Base-by-base conservation (phyloP, 1,140 invertebrate species). In the Musca domestica region DNA sequence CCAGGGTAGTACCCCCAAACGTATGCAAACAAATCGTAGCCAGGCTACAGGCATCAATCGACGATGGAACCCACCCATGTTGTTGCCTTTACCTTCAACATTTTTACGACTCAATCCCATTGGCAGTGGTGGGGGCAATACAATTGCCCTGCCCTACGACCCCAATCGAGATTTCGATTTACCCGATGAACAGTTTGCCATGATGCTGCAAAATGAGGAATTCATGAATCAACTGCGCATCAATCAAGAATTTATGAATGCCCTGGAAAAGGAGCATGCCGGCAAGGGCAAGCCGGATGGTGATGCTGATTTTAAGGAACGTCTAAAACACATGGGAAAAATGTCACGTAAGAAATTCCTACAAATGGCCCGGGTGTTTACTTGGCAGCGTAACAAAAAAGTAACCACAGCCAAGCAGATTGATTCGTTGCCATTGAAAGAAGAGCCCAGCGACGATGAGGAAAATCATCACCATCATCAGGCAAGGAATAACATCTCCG, bases 201-300 rank as follows among this genome's bases (percentile, higher is more conserved):
- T 95, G 66, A 92, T 95, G 82, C 83, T 96, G 61, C 94, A 96
- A 81, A 96, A 96, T 77, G 93, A 95, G 80, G 94, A 96, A 83
- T 96, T 96, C 75, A 91, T 96, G 88, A 88, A 91, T 48, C 92
- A 95, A 78, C 83, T 96, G 27, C 84, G 93, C 69, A 90, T 90
- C 86, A 95, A 96, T 80, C 89, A 94, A 80, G 93, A 95, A 75
- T 96, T 96, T 76, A 89, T 96, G 82, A 90, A 89, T 46, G 92
- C 92, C 3, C 83, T 96, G 52, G 92, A 95, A 76, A 90, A 88
- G 76, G 90, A 91, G 82, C 86, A 88, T 74, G 72, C 77, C 72
- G 72, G 76, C 71, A 86, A 86, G 72, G 76, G 78, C 3, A 86
- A 86, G 70, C 78, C 83, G 65, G 87, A 89, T 9, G 91, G 92